These are phyloP conservation scores for Malurus alboscapulatus DNA, from an alignment of 2,113 vertebrate genomes.

Conservation along the genomic window DNA sequence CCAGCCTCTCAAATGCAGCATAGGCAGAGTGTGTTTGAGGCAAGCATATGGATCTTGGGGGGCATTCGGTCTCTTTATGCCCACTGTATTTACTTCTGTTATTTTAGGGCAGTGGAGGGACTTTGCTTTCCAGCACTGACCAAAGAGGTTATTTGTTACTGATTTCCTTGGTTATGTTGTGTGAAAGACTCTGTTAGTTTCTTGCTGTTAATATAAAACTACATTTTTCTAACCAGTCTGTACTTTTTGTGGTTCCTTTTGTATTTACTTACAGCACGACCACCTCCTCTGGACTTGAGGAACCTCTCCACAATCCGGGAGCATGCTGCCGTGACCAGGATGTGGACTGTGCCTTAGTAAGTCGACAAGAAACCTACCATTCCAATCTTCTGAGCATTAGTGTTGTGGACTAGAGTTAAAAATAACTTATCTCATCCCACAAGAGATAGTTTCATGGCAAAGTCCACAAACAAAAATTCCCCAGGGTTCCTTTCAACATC, in stretches of 20 bases:
- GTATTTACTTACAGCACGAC: conserved; percentile 77
- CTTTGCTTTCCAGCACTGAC: not conserved
- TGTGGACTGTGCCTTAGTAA: conserved; percentile 89
- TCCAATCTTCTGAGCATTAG: not conserved
- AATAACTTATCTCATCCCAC: not conserved
- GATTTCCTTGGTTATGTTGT: not conserved
- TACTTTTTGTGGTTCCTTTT: not conserved
- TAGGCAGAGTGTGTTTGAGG: not conserved
- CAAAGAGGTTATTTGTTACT: not conserved
- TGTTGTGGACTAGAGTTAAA: not conserved
- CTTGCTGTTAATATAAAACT: not conserved
- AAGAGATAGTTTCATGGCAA: not conserved
- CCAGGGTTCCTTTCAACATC: not conserved
- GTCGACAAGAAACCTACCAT: conserved; percentile 27
- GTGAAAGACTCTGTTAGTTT: not conserved
- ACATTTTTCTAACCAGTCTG: not conserved
- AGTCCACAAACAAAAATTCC: conserved; percentile 9
- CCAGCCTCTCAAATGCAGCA: not conserved
- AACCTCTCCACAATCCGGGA: conserved; percentile 92
- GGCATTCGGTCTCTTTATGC: not conserved
- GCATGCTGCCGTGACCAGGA: conserved; percentile 80
- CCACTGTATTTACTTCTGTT: not conserved
- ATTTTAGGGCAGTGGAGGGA: not conserved
- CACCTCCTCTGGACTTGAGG: conserved; percentile 90
- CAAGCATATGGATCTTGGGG: not conserved